phyloP scores from a whole-genome alignment of 2,888 invertebrate species.

The Ashinkailepas kermadecensis region DNA sequence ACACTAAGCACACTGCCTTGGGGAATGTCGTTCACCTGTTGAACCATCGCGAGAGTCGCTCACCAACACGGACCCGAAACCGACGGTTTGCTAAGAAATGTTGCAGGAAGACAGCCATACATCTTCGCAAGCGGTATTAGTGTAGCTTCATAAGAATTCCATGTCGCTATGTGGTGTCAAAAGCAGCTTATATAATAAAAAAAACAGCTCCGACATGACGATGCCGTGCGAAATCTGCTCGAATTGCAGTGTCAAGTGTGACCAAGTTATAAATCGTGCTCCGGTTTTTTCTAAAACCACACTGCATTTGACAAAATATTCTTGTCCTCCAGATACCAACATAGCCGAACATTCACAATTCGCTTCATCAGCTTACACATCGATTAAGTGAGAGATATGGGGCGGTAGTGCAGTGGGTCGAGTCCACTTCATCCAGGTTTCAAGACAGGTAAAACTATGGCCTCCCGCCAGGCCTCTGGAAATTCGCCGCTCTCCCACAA shows the following conservation, averaged over 20 bases:
- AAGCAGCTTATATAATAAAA: not conserved
- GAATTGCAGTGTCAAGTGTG: not conserved
- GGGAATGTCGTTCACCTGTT: not conserved
- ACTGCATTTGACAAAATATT: not conserved
- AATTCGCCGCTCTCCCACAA: not conserved
- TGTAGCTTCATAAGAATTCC: not conserved
- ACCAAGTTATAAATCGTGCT: not conserved
- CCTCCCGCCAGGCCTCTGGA: not conserved
- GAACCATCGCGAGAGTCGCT: not conserved
- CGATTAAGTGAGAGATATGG: too few species aligned
- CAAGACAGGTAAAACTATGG: not conserved
- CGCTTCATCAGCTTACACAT: too few species aligned
- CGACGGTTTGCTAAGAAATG: not conserved
- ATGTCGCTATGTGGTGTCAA: constrained; percentile 3
- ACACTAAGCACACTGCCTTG: not conserved
- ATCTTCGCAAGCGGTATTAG: not conserved
- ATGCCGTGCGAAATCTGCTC: not conserved
- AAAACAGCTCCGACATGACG: not conserved
- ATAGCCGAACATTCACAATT: not conserved
- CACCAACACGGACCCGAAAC: not conserved
- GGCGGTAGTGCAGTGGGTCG: not conserved
- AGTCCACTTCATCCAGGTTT: not conserved
- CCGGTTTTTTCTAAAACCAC: not conserved
- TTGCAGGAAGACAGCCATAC: not conserved
- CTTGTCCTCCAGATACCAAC: not conserved